A percentile compares a stretch with the other conserved stretches of the same genome.
Conservation (phyloP, 2,113 vertebrate species). For the Pyxicephalus adspersus region DNA sequence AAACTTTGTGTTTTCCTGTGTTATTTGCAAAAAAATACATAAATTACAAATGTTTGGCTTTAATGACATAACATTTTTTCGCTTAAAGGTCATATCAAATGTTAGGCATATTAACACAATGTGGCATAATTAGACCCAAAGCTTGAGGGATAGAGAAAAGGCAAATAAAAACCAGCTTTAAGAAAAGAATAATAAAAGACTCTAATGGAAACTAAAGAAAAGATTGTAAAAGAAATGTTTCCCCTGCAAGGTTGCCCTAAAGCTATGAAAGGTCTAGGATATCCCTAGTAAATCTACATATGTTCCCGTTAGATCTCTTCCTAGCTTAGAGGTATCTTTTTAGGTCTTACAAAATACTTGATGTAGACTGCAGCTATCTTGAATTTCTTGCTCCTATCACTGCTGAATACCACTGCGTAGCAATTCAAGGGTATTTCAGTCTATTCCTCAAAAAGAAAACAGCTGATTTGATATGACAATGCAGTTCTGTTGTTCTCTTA, state of each 20-base stretch:
- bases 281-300: conserved; percentile 33
- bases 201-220: neutral
- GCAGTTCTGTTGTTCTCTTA: conserved; percentile 33
- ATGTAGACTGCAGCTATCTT: neutral
- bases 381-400: neutral
- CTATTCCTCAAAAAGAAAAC: neutral
- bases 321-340: conserved; percentile 26
- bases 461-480: conserved; percentile 39
- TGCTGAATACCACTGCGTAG: neutral
- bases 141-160: conserved; percentile 34
- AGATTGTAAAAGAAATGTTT: conserved; percentile 32
- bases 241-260: neutral
- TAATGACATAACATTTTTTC: conserved; percentile 36
- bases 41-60: conserved; percentile 6
- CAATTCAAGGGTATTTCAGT: conserved; percentile 41
- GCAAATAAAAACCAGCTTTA: conserved; percentile 17
- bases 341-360: neutral
- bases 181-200: neutral
- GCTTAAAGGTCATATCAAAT: conserved; percentile 48
- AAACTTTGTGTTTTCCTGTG: too few relatives aligned
- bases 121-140: conserved; percentile 43
- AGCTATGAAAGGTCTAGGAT: neutral
- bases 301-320: conserved; percentile 19
- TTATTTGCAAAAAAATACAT: neutral
- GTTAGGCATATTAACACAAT: conserved; percentile 53